Conservation (phyloP, 2,797 vertebrate species). For the Acrocephalus scirpaceus region DNA sequence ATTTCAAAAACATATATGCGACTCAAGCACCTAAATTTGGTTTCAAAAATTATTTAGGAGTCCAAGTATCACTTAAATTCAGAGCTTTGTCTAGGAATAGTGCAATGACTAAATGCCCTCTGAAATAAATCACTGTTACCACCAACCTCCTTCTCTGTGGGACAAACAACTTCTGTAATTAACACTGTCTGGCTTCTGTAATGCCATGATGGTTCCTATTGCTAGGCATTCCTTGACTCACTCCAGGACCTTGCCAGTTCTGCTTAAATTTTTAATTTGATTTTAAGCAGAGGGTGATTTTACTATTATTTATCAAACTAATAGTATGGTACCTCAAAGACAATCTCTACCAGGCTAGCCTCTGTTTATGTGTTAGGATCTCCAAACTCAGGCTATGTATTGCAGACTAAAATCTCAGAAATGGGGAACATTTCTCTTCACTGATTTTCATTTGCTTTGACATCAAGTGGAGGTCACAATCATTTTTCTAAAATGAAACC, state of each 20-base stretch:
- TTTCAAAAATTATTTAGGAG: conserved; percentile 12
- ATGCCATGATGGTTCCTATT: not conserved
- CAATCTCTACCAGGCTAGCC: not conserved
- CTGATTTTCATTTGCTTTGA: not conserved
- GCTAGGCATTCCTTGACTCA: not conserved
- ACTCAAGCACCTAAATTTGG: conserved; percentile 36
- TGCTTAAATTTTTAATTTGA: conserved; percentile 4
- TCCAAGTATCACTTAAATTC: conserved; percentile 16
- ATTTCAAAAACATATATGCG: not conserved
- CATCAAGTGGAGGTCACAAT: not conserved
- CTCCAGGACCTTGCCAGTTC: not conserved
- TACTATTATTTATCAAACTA: conserved; percentile 18
- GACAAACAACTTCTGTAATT: not conserved
- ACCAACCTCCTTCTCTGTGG: not conserved
- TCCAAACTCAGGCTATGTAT: not conserved
- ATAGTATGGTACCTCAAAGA: not conserved
- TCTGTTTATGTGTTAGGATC: not conserved
- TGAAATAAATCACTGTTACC: conserved; percentile 37
- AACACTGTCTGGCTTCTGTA: not conserved
- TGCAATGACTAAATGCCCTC: conserved; percentile 30
- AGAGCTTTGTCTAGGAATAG: conserved; percentile 33
- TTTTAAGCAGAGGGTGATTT: not conserved
- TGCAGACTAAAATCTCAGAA: not conserved
- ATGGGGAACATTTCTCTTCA: not conserved
- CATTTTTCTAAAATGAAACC: not conserved